Percentiles rank a stretch among this genome's conserved stretches.
Evolutionary conservation across 2,113 vertebrate species (phyloP).

Genomic region (Alligator mississippiensis): DNA sequence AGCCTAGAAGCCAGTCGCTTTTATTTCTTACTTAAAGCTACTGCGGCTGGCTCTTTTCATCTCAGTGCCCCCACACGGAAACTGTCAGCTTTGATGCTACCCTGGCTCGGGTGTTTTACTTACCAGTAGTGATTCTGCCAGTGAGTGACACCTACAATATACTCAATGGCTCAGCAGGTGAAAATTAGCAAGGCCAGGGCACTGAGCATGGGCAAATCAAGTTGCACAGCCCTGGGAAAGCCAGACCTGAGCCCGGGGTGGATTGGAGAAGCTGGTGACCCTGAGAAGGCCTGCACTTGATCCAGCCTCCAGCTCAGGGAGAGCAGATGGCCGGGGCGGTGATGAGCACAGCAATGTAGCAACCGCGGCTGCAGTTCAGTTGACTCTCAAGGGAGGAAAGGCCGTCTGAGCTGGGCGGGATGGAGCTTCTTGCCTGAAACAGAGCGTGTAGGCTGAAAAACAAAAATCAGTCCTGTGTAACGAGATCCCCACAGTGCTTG

Average conservation of each 20-base stretch:
- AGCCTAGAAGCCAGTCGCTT: background rate
- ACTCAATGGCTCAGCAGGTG: background rate
- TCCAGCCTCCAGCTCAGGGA: accelerated
- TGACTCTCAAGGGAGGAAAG: background rate
- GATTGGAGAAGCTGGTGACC: background rate
- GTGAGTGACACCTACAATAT: background rate
- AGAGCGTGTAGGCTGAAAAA: background rate
- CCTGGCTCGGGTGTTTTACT: background rate
- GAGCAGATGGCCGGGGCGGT: background rate
- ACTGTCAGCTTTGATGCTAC: accelerated
- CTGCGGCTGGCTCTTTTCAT: background rate
- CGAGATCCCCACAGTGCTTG: too few species aligned
- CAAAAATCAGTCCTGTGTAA: too few species aligned
- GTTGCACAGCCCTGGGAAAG: background rate
- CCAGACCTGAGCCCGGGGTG: background rate
- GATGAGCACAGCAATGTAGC: background rate
- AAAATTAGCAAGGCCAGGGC: background rate
- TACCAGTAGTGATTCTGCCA: accelerated
- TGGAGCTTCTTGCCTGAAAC: background rate
- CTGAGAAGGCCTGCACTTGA: background rate
- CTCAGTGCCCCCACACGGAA: background rate
- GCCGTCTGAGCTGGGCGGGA: background rate
- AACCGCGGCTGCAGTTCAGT: background rate
- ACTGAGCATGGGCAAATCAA: accelerated
- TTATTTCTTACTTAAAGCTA: background rate